These are phyloP conservation scores for Coboldia fuscipes DNA, from an alignment of 1,140 invertebrate genomes.

Conservation along the genomic window DNA sequence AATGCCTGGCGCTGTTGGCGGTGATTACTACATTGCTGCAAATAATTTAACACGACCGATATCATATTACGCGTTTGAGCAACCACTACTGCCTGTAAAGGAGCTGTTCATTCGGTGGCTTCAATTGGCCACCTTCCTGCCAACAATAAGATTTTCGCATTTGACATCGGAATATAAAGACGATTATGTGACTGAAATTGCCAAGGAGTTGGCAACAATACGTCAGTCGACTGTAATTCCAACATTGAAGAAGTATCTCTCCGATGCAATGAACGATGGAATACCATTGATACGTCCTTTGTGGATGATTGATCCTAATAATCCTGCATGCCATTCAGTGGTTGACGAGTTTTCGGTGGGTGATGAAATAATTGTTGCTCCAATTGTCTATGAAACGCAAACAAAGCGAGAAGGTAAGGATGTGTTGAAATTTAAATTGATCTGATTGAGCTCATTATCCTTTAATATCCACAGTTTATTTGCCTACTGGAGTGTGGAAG, in stretches of 20 bases:
- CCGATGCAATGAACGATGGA: conserved; percentile 53
- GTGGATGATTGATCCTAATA: conserved; percentile 76
- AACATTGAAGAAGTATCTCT: conserved; percentile 49
- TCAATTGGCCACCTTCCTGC: conserved; percentile 79
- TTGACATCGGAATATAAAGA: conserved; percentile 71
- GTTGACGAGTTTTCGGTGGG: conserved; percentile 81
- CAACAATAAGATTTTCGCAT: conserved; percentile 77
- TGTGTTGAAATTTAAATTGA: neutral
- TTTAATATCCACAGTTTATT: conserved; percentile 35
- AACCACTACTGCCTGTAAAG: conserved; percentile 39
- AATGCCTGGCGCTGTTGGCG: conserved; percentile 82
- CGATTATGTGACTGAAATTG: conserved; percentile 46
- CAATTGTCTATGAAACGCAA: conserved; percentile 47
- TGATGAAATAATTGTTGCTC: conserved; percentile 77
- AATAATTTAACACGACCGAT: conserved; percentile 11
- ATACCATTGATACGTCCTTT: conserved; percentile 69
- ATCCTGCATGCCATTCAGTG: conserved; percentile 53
- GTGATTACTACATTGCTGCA: conserved; percentile 29
- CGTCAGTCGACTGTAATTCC: conserved; percentile 55
- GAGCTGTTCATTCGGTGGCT: conserved; percentile 88
- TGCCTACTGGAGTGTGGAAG: conserved; percentile 74
- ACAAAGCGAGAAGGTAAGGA: conserved; percentile 35
- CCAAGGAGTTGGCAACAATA: conserved; percentile 49
- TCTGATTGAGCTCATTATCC: neutral
- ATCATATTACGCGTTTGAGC: conserved; percentile 16